Evolutionary conservation across 2,888 invertebrate genomes (phyloP).

Genomic region (Ormyrus nitidulus): DNA sequence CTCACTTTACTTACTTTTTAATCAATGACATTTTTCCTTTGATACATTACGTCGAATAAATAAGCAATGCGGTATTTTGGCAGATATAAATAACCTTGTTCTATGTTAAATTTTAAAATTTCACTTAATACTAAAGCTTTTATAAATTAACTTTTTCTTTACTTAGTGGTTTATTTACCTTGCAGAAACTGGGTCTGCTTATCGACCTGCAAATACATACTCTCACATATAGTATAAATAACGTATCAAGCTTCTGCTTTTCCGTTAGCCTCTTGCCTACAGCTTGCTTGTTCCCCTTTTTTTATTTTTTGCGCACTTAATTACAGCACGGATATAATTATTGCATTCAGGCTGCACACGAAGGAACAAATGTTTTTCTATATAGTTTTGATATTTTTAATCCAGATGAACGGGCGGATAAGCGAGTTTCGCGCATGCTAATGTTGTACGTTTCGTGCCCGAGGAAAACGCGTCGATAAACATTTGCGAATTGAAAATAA

Average conservation of each 20-base stretch:
- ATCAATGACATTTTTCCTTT: background rate
- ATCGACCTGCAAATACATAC: conserved; percentile 34
- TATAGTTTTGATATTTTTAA: no score
- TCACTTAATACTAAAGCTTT: background rate
- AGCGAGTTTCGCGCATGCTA: no score
- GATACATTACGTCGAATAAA: background rate
- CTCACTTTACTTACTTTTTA: background rate
- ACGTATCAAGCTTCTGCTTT: conserved; percentile 22
- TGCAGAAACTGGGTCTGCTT: conserved; percentile 37
- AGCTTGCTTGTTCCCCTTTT: background rate
- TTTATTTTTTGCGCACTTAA: background rate
- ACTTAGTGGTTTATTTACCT: conserved; percentile 26
- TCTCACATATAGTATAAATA: conserved; percentile 20
- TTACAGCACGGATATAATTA: no score
- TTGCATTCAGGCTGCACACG: no score
- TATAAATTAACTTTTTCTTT: conserved; percentile 16
- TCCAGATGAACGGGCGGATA: no score
- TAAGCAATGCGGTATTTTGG: background rate
- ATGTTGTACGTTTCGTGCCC: no score
- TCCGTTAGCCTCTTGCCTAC: conserved; percentile 9
- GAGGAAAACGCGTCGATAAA: no score
- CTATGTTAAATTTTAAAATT: background rate
- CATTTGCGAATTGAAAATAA: background rate
- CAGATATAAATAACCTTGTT: background rate
- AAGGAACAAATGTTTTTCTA: no score